phyloP scores from a whole-genome alignment of 2,113 vertebrate species.

The Piprites chloris region DNA sequence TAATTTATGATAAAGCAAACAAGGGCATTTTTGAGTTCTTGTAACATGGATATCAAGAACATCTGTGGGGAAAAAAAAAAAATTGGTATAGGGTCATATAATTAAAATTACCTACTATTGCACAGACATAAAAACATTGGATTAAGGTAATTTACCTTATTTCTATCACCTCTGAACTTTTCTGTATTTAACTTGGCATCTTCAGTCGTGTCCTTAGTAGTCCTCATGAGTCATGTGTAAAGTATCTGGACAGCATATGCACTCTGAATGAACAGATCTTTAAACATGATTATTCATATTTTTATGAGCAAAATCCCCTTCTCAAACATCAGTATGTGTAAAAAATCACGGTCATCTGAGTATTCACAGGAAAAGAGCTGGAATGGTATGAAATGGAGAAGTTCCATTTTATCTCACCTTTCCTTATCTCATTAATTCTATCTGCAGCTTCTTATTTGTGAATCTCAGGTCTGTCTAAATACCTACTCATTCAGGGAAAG shows the following conservation, averaged over 20 bases:
- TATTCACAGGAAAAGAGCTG: not conserved
- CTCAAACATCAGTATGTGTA: not conserved
- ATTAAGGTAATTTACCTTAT: not conserved
- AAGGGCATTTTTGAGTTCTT: not conserved
- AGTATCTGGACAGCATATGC: not conserved
- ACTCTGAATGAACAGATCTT: conserved; percentile 21
- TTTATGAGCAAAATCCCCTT: not conserved
- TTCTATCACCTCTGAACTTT: not conserved
- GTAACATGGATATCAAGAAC: not conserved
- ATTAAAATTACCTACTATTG: not conserved
- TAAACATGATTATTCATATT: not conserved
- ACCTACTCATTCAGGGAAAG: not conserved
- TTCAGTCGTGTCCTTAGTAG: not conserved
- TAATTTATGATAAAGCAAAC: not conserved
- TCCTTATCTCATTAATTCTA: not conserved
- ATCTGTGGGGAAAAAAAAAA: not conserved
- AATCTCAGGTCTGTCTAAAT: not conserved
- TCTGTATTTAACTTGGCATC: not conserved
- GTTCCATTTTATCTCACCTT: not conserved
- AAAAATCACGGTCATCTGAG: not conserved
- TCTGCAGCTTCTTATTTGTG: not conserved
- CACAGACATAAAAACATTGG: not conserved
- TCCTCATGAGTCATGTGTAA: not conserved
- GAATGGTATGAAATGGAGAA: not conserved
- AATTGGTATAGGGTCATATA: not conserved